Base-by-base conservation (phyloP, 2,797 vertebrate genomes). In the Cyprinodon diabolis region DNA sequence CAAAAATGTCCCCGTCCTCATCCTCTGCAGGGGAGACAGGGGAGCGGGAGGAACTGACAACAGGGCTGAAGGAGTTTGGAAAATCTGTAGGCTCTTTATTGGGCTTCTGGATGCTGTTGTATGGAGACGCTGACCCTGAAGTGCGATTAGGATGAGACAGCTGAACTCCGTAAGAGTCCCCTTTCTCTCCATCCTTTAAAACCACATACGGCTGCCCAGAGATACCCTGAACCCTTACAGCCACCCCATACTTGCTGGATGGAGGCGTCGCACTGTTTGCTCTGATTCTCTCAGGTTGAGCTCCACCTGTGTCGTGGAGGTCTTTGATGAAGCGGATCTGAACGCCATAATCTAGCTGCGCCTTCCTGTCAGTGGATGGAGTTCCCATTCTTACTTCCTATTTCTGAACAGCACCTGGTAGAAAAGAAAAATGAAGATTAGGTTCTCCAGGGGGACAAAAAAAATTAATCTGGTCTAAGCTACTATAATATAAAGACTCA, bases 301-400 rank as follows among this genome's bases (percentile, higher is more conserved):
- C 91, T 74, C 89, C 95, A 52, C 94, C 94, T 0, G 90, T 92
- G 78, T 95, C 95, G 15, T 96, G 94, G 51, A 97, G 83, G 78
- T 96, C 95, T 13, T 96, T 96, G 85, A 99, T 99, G 92, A 99
- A 99, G 82, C 98, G 96, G 84, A 99, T 99, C 92, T 99, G 98
- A 67, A 99, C 97, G 0, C 98, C 98, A 1, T 98, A 97, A 86
- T 98, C 97, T 81, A 98, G 90, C 0, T 92, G 96, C 13, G 79
- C 91, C 84, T 95, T 96, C 87, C 93, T 94, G 86, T 98, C 96
- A 0, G 91, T 84, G 80, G 95, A 94, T 40, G 94, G 86, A 17
- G 90, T 74, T 78, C 89, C 95, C 95, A 95, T 95, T 84, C 71
- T 84, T 72, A 77, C 90, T 88, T 90, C 83, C 87, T 83, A 86